Percentiles rank a stretch among this genome's conserved stretches.
Evolutionary conservation across 2,113 vertebrate genomes (phyloP).

Genomic region (Tragelaphus buxtoni): DNA sequence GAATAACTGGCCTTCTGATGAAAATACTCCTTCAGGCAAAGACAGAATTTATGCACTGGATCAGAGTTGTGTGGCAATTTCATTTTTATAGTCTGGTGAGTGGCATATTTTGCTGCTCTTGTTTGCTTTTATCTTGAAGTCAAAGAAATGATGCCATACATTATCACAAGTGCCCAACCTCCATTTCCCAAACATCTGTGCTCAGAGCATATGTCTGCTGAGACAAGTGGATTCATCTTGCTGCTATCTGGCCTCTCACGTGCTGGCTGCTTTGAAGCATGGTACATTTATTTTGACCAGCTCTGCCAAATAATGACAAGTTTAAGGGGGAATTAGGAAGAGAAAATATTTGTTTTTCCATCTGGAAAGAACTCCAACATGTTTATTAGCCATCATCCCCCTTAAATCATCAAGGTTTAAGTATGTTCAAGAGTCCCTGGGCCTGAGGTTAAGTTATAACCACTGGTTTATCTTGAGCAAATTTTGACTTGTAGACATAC

Average conservation of each 20-base stretch:
- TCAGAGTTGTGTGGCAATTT: conserved; percentile 6
- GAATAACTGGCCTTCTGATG: neutral
- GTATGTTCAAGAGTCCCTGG: conserved; percentile 41
- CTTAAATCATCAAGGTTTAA: conserved; percentile 49
- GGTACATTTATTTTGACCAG: conserved; percentile 70
- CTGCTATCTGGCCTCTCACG: conserved; percentile 51
- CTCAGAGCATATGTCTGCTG: conserved; percentile 53
- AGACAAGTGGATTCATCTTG: conserved; percentile 67
- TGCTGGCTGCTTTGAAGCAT: conserved; percentile 62
- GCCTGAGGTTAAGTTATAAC: conserved; percentile 9
- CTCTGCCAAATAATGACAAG: conserved; percentile 57
- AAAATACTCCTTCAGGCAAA: conserved; percentile 31
- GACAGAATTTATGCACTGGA: conserved; percentile 17
- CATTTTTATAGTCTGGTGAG: conserved; percentile 55
- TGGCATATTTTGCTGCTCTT: conserved; percentile 58
- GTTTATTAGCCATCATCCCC: conserved; percentile 35
- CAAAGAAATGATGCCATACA: conserved; percentile 61
- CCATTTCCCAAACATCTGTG: conserved; percentile 55
- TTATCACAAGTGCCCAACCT: conserved; percentile 48
- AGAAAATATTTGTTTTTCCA: conserved; percentile 62
- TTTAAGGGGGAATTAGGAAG: conserved; percentile 60
- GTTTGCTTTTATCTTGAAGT: conserved; percentile 73
- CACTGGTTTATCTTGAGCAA: conserved; percentile 40
- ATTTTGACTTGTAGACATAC: conserved; percentile 50
- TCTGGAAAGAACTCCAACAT: conserved; percentile 34